Evolutionary conservation across 2,888 invertebrate genomes (phyloP).

Genomic region (Venusia cambrica): DNA sequence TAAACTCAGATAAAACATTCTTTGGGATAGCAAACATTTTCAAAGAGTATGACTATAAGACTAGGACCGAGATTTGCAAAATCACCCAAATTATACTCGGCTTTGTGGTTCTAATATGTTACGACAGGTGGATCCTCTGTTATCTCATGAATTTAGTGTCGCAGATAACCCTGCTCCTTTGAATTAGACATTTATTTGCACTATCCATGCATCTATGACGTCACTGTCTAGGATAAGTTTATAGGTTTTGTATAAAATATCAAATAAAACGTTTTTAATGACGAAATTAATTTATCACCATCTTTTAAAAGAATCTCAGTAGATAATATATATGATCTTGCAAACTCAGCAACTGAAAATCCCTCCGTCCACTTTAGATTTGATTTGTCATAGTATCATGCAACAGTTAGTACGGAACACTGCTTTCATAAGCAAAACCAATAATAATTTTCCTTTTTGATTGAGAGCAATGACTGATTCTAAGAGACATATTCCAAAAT

Average conservation of each 20-base stretch:
- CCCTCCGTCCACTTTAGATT: neutral
- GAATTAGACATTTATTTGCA: too few species aligned
- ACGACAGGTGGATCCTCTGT: slow-evolving; percentile 10
- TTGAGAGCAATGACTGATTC: too few species aligned
- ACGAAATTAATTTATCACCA: too few species aligned
- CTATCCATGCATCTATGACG: too few species aligned
- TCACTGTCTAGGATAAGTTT: too few species aligned
- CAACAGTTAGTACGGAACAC: slow-evolving; percentile 4
- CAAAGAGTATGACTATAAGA: too few species aligned
- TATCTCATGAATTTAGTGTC: slow-evolving; percentile 16
- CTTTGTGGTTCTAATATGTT: slow-evolving; percentile 12
- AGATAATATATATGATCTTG: neutral
- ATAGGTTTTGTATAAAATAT: too few species aligned
- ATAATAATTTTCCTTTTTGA: slow-evolving; percentile 15
- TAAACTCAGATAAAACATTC: too few species aligned
- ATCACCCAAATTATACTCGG: slow-evolving; percentile 10
- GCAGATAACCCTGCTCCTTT: too few species aligned
- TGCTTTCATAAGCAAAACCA: slow-evolving; percentile 11
- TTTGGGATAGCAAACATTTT: too few species aligned
- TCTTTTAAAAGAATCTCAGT: neutral
- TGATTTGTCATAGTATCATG: slow-evolving; percentile 1
- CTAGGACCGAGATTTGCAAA: slow-evolving; percentile 4
- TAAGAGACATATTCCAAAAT: too few species aligned
- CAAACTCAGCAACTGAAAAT: slow-evolving; percentile 3
- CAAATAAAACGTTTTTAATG: too few species aligned